Conservation (phyloP, 2,888 invertebrate genomes). For the Stenchaetothrips biformis region DNA sequence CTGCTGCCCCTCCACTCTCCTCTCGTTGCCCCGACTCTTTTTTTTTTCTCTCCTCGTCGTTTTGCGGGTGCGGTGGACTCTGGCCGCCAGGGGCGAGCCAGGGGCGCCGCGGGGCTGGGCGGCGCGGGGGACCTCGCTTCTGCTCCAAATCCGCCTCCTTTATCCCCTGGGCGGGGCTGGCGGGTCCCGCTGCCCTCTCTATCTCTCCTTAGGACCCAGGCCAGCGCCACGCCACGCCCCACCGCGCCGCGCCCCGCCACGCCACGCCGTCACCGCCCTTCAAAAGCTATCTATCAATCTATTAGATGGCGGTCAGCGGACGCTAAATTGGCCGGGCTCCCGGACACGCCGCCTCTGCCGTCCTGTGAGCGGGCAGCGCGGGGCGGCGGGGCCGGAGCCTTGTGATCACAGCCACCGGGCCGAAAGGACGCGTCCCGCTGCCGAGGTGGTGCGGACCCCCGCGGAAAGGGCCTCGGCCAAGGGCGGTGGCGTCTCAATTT, state of each 20-base stretch:
- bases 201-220: neutral
- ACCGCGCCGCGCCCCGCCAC: neutral
- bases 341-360: neutral
- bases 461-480: no score
- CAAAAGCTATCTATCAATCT: slow-evolving; percentile 6
- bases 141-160: slow-evolving; percentile 12
- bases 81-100: neutral
- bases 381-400: no score
- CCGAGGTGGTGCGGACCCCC: no score
- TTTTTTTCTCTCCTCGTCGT: neutral
- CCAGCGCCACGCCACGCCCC: neutral
- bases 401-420: no score
- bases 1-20: neutral
- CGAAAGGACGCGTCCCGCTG: no score
- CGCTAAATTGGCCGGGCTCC: slow-evolving; percentile 6
- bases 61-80: neutral
- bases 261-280: neutral
- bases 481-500: no score
- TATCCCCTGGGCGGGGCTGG: neutral
- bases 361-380: no score
- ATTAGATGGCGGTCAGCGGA: slow-evolving; percentile 2
- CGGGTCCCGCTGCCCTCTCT: neutral
- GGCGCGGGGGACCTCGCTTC: neutral
- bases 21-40: neutral
- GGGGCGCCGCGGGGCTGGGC: neutral